Evolutionary conservation across 2,888 invertebrate species (phyloP).

Genomic region (Synanthedon myopaeformis): DNA sequence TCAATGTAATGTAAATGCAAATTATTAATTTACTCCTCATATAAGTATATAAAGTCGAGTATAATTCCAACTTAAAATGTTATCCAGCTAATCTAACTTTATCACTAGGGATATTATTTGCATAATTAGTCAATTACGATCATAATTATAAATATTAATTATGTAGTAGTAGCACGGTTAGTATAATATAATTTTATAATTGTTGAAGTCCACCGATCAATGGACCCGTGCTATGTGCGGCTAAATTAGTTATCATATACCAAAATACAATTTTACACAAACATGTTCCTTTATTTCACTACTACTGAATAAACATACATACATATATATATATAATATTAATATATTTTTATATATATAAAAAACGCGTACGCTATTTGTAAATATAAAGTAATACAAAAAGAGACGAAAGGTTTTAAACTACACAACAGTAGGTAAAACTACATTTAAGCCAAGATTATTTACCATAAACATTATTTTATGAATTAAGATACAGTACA

Average conservation of each 20-base stretch:
- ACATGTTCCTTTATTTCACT: constrained; percentile 39
- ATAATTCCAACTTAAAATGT: constrained; percentile 53
- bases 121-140: constrained; percentile 72
- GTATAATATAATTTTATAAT: not conserved
- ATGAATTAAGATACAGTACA: constrained; percentile 48
- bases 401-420: constrained; percentile 60
- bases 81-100: constrained; percentile 54
- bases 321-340: too few relatives aligned
- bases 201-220: constrained; percentile 16
- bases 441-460: constrained; percentile 69
- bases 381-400: constrained; percentile 64
- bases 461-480: constrained; percentile 59
- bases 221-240: constrained; percentile 18
- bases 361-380: constrained; percentile 64
- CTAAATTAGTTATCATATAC: constrained; percentile 40
- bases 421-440: constrained; percentile 56
- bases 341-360: constrained; percentile 28
- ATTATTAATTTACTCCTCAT: constrained; percentile 23
- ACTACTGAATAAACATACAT: constrained; percentile 70
- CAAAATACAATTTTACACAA: constrained; percentile 68
- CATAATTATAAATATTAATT: constrained; percentile 47
- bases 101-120: constrained; percentile 51
- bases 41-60: constrained; percentile 32
- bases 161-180: constrained; percentile 11
- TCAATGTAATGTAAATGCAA: constrained; percentile 46